Percentiles rank a stretch among this genome's conserved stretches.
These are phyloP conservation scores for Gerris lacustris DNA, from an alignment of 2,888 invertebrate species.

Conservation along the genomic window DNA sequence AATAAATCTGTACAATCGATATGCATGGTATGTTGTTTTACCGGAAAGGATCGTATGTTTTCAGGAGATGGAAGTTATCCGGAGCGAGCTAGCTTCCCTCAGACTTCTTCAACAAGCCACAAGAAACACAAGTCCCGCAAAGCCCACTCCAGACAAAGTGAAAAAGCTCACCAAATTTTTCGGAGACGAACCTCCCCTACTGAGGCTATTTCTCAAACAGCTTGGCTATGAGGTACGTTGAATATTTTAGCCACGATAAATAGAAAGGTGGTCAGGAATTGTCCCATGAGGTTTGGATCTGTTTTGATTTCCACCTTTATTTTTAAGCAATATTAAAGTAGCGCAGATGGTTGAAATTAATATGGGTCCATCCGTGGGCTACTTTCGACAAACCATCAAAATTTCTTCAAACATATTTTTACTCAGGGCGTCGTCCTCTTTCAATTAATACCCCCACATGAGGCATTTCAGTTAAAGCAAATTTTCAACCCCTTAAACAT, in stretches of 20 bases:
- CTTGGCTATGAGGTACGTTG: slow-evolving; percentile 71
- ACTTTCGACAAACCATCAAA: too few relatives aligned
- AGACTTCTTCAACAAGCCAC: slow-evolving; percentile 44
- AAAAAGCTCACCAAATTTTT: slow-evolving; percentile 86
- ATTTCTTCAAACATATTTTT: too few relatives aligned
- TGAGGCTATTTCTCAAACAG: slow-evolving; percentile 77
- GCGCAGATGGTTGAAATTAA: too few relatives aligned
- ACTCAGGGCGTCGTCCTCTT: too few relatives aligned
- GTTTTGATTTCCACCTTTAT: background rate
- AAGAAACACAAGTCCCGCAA: slow-evolving; percentile 40
- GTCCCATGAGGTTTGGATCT: background rate
- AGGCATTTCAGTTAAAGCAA: too few relatives aligned
- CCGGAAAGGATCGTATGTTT: background rate
- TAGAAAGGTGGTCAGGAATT: slow-evolving; percentile 14
- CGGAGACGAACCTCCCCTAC: slow-evolving; percentile 76
- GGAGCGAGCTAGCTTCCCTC: slow-evolving; percentile 66
- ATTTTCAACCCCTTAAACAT: too few relatives aligned
- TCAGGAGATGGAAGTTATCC: slow-evolving; percentile 73
- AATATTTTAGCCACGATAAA: slow-evolving; percentile 21
- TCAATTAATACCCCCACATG: too few relatives aligned
- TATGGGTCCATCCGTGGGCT: too few relatives aligned
- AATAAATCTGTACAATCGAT: slow-evolving; percentile 3
- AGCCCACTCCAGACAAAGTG: slow-evolving; percentile 75
- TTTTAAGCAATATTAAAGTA: too few relatives aligned
- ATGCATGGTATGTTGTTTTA: background rate